phyloP scores from a whole-genome alignment of 2,797 vertebrate genomes.

The Pseudochromis fuscus region DNA sequence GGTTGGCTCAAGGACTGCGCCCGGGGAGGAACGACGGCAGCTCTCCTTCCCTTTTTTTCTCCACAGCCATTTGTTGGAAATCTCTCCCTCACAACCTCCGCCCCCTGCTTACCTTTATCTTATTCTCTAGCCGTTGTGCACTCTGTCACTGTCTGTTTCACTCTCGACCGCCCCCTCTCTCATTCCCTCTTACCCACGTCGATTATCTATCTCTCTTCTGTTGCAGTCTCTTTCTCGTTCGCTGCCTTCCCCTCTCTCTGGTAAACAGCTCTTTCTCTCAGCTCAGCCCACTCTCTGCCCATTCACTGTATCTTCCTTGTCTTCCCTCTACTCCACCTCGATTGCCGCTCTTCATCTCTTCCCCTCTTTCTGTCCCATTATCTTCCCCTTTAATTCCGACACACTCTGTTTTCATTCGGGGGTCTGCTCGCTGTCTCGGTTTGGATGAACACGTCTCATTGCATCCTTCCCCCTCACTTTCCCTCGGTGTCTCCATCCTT shows the following conservation, averaged over 20 bases:
- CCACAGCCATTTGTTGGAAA: constrained; percentile 54
- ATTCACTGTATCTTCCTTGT: constrained; percentile 58
- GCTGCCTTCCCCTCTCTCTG: constrained; percentile 59
- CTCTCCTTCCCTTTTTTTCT: constrained; percentile 23
- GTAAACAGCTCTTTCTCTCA: constrained; percentile 74
- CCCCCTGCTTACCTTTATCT: constrained; percentile 72
- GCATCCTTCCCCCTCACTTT: constrained; percentile 42
- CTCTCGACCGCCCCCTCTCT: constrained; percentile 62
- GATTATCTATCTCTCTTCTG: constrained; percentile 72
- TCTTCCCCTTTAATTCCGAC: constrained; percentile 71
- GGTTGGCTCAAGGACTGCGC: constrained; percentile 57
- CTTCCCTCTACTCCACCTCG: constrained; percentile 58
- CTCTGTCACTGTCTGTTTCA: constrained; percentile 79
- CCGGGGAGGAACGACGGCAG: constrained; percentile 25
- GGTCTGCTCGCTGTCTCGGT: constrained; percentile 60
- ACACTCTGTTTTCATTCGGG: constrained; percentile 58
- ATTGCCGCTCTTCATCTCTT: constrained; percentile 61
- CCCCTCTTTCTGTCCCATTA: constrained; percentile 62
- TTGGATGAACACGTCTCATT: constrained; percentile 70
- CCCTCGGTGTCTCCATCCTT: constrained; percentile 48
- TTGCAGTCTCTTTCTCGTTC: constrained; percentile 60
- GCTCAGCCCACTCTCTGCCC: constrained; percentile 64
- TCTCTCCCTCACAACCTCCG: constrained; percentile 65
- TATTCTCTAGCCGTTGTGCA: constrained; percentile 60
- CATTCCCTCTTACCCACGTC: constrained; percentile 68